Evolutionary conservation across 2,113 vertebrate genomes (phyloP), one percentile per base, ranked within the genome.

Genomic region (Ginglymostoma cirratum): DNA sequence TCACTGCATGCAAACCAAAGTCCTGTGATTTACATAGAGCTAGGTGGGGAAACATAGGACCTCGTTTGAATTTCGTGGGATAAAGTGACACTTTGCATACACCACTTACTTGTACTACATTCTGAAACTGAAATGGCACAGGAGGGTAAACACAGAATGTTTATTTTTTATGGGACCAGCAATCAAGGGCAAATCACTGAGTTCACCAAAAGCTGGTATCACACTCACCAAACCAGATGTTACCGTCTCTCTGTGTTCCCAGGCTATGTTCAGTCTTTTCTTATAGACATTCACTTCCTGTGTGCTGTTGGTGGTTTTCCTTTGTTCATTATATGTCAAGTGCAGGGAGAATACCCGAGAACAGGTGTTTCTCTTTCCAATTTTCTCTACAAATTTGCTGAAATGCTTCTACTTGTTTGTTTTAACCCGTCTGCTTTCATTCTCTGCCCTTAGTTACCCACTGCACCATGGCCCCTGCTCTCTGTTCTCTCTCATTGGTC

Each of bases 301-400:
- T 95, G 19, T 52, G 42, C 45, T 30, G 42, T 70, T 95, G 42
- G 66, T 95, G 69, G 69, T 95, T 95, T 95, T 42, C n/a, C 89
- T 93, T 92, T 61, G 89, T 92, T 66, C 61, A 3, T 45, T 69
- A 30, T 69, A 48, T 42, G 8, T 12, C 42, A 42, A 42, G 24
- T 95, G 17, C 24, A 23, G 6, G 27, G 15, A 70, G 42, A 70
- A 69, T 95, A 3, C 38, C 55, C 23, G 34, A 45, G 72, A 72
- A 34, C 94, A 95, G 38, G 69, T 72, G 66, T 70, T 95, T 72
- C 67, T 52, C 34, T 72, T 45, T 52, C 42, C 27, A 48, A 95
- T 24, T 95, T 45, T 38, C 61, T 93, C 61, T 94, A 5, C 7
- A 5, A 15, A 2, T 48, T 95, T 95, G 69, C 24, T 72, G 65